Base-by-base conservation (phyloP, 2,888 invertebrate species). In the Aspidiotus rigidus region DNA sequence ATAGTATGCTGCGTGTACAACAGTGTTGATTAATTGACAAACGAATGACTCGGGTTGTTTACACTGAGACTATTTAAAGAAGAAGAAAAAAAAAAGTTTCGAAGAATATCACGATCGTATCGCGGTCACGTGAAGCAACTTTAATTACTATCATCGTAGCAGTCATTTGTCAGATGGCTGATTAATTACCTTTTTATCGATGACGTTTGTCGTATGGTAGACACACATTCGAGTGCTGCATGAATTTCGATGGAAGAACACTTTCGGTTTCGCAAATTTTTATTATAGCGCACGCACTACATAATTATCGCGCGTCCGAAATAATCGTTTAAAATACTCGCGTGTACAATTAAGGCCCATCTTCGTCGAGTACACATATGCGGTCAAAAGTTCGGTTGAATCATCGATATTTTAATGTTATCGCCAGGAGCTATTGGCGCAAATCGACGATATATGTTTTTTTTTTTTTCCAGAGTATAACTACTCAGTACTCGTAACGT, bases 121-220 rank as follows among this genome's bases (percentile, higher is more conserved):
- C 49, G 49, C 49, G 49, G 49, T 49, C 49, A 49, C 49, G 49
- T 49, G 49, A 49, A 49, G 49, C 10, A n/a, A 49, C 49, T 49
- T 49, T 49, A 49, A 49, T 49, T 49, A 49, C 10, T n/a, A n/a
- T n/a, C 11, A 13, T 49, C 49, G n/a, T 13, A 6, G 49, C 49
- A n/a, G n/a, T 49, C 49, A 49, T 49, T 49, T 49, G 49, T 49
- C 49, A 49, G 49, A n/a, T n/a, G 49, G 49, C 49, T 49, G 49
- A 49, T 49, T 49, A 49, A 49, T 49, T 49, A 49, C 49, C 11
- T 49, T 28, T 49, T 49, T 49, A 49, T 49, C 49, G 49, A 49
- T 49, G 49, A 13, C 49, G 28, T 28, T 28, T 28, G 28, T 49
- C 11, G 49, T 49, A 1, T 49, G 49, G 49, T 13, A 49, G 49